Base-by-base conservation (phyloP, 2,888 invertebrate species). In the Eilema caniola region DNA sequence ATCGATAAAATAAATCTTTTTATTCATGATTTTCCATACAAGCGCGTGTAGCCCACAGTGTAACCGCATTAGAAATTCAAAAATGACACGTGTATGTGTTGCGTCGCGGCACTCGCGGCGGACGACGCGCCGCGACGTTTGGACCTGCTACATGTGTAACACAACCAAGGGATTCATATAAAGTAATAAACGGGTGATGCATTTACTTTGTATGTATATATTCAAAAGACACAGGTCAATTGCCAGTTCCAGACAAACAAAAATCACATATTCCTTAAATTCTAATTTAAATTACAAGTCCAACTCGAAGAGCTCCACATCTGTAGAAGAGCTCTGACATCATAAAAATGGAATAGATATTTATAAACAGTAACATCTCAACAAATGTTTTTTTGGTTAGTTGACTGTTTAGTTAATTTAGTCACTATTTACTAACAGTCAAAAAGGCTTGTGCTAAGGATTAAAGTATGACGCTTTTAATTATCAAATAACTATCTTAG, bases 221-320 rank as follows among this genome's bases (percentile, higher is more conserved):
- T 53, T 53, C 53, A 53, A n/a, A 53, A 53, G n/a, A 53, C 53
- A 53, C 53, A 53, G 53, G 53, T 53, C 53, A 53, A 53, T 53
- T 53, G 53, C 53, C 53, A n/a, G 53, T n/a, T 53, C 53, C 53
- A 53, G 53, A 53, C 53, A n/a, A 53, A 53, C 53, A 10, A 53
- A 41, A 53, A 53, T 53, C 53, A n/a, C 10, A n/a, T 53, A 53
- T 53, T 53, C 53, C 10, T n/a, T n/a, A 53, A n/a, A 53, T 53
- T 53, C 20, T n/a, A 53, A 53, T 53, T 53, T 53, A 53, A 53
- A n/a, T 53, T 53, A 53, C 53, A 53, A 53, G 53, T 47, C 47
- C 16, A 47, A 16, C 7, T 5, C 47, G 47, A 2, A 53, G 20
- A 20, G 53, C 53, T n/a, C 0, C 53, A 53, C 53, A n/a, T 53